These are phyloP conservation scores for Antheraea assamensis DNA, from an alignment of 2,888 invertebrate genomes.

Conservation along the genomic window DNA sequence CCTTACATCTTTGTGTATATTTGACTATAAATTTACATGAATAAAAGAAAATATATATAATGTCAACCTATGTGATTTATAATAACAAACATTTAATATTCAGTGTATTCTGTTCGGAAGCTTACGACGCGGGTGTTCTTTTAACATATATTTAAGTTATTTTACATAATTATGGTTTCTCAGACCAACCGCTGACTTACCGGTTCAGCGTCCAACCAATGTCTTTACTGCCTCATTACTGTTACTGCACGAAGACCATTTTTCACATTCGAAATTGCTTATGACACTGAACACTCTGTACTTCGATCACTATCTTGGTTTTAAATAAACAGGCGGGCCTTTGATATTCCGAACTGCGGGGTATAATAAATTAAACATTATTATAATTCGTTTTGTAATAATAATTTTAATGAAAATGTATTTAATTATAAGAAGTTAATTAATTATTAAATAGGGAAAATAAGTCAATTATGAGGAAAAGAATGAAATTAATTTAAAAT, in stretches of 20 bases:
- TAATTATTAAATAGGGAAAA: too few relatives aligned
- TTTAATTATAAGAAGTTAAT: too few relatives aligned
- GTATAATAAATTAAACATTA: not conserved
- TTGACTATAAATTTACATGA: too few relatives aligned
- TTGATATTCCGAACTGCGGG: not conserved
- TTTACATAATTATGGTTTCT: constrained; percentile 33
- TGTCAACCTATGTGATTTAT: not conserved
- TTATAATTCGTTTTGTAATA: not conserved
- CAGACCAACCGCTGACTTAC: constrained; percentile 31
- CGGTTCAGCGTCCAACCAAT: constrained; percentile 24
- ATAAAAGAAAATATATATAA: too few relatives aligned
- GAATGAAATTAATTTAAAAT: too few relatives aligned
- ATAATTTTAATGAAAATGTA: too few relatives aligned
- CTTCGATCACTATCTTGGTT: not conserved
- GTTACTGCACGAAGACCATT: constrained; percentile 31
- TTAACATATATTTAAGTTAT: constrained; percentile 28
- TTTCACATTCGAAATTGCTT: constrained; percentile 3
- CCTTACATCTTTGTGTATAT: not conserved
- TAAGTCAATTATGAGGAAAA: too few relatives aligned
- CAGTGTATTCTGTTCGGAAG: constrained; percentile 26
- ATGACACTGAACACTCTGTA: not conserved
- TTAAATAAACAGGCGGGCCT: not conserved
- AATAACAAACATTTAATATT: not conserved
- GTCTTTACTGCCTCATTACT: constrained; percentile 36
- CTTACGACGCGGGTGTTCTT: constrained; percentile 54